Conservation (phyloP, 2,113 vertebrate genomes). For the Coryphaenoides rupestris region DNA sequence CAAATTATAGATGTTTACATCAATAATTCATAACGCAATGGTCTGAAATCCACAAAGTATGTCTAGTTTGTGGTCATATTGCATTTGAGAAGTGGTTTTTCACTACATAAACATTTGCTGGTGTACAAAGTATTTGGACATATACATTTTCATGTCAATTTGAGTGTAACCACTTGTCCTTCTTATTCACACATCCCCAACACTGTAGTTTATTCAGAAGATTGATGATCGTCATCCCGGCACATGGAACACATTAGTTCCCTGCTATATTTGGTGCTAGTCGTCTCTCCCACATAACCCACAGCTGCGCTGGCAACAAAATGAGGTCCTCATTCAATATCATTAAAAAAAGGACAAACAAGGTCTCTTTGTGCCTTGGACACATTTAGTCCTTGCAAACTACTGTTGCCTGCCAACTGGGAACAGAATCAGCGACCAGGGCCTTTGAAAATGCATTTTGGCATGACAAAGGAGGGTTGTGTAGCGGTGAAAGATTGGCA, state of each 20-base stretch:
- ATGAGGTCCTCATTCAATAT: slow-evolving; percentile 52
- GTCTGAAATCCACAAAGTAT: slow-evolving; percentile 25
- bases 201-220: slow-evolving; percentile 33
- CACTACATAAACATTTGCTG: slow-evolving; percentile 21
- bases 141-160: slow-evolving; percentile 35
- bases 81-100: slow-evolving; percentile 16
- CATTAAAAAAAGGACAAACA: slow-evolving; percentile 48
- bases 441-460: slow-evolving; percentile 40
- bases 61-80: slow-evolving; percentile 37
- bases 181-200: slow-evolving; percentile 35
- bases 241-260: slow-evolving; percentile 51
- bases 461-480: slow-evolving; percentile 64
- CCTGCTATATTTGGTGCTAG: slow-evolving; percentile 45
- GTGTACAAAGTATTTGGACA: slow-evolving; percentile 14
- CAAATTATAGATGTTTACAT: neutral
- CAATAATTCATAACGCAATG: neutral
- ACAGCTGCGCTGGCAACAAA: slow-evolving; percentile 59
- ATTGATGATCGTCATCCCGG: slow-evolving; percentile 33
- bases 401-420: slow-evolving; percentile 56
- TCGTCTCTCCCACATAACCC: slow-evolving; percentile 16
- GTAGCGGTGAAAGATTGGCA: slow-evolving; percentile 49
- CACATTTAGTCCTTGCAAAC: slow-evolving; percentile 42
- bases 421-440: slow-evolving; percentile 52
- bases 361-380: slow-evolving; percentile 57
- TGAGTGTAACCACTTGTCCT: slow-evolving; percentile 44